A percentile compares a stretch with the other conserved stretches of the same genome.
phyloP scores from a whole-genome alignment of 2,113 vertebrate genomes.

The Genyomyrus donnyi region DNA sequence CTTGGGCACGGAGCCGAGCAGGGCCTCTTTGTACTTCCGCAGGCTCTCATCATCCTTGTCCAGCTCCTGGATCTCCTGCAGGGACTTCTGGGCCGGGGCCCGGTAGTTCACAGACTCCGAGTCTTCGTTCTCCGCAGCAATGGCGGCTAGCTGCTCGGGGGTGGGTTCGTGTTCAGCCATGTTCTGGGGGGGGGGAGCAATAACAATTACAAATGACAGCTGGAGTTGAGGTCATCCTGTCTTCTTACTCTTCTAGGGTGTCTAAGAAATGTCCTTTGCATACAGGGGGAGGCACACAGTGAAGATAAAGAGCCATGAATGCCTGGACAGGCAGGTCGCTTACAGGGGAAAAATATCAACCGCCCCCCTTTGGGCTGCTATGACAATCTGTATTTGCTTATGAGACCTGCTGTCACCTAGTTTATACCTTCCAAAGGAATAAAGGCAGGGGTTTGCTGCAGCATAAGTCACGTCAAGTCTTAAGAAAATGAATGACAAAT shows the following conservation, averaged over 20 bases:
- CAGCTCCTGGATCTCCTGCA: slow-evolving; percentile 86
- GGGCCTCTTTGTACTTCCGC: slow-evolving; percentile 84
- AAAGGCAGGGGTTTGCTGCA: not conserved
- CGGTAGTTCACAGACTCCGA: slow-evolving; percentile 76
- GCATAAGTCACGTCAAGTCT: not conserved
- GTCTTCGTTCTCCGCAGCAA: slow-evolving; percentile 82
- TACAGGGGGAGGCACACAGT: not conserved
- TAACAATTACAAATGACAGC: not conserved
- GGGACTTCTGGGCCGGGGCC: slow-evolving; percentile 78
- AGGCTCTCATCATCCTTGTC: slow-evolving; percentile 89
- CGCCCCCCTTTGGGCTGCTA: not conserved
- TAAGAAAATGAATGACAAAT: not conserved
- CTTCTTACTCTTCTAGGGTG: not conserved
- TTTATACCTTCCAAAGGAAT: not conserved
- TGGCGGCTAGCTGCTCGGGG: slow-evolving; percentile 82
- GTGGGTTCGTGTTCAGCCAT: slow-evolving; percentile 91
- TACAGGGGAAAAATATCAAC: not conserved
- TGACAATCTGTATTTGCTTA: not conserved
- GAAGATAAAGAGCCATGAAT: not conserved
- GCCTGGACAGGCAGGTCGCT: not conserved
- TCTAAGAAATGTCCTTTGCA: not conserved
- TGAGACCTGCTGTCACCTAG: not conserved
- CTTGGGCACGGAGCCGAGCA: slow-evolving; percentile 62
- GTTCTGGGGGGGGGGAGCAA: not conserved
- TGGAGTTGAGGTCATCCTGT: not conserved